Base-by-base conservation (phyloP, 2,888 invertebrate species). In the Harpagoxenus sublaevis region DNA sequence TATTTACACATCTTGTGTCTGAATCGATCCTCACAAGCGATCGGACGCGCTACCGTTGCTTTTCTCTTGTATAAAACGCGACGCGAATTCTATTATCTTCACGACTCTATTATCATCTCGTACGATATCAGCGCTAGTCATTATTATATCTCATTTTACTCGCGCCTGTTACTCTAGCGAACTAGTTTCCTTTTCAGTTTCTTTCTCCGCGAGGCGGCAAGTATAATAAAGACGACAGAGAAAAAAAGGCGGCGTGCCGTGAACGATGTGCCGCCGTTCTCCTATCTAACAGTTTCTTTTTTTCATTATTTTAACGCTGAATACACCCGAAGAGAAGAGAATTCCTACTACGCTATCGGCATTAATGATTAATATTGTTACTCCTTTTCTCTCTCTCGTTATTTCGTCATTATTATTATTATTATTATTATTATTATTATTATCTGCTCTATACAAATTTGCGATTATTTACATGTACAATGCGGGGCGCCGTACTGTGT, bases 381-480 rank as follows among this genome's bases (percentile, higher is more conserved):
- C 12, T 84, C 70, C 65, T 31, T 42, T 28, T 23, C 23, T 45
- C n/a, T 45, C 51, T 45, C 51, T 45, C 51, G 12, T 65, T 55
- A 71, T 28, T 23, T 70, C 23, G 28, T 57, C 55, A 77, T 65
- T 18, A 53, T 77, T 65, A 63, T 62, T 68, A 35, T 55, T n/a
- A n/a, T n/a, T n/a, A n/a, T n/a, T n/a, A n/a, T n/a, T 48, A 23
- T 81, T 45, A 39, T 62, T 68, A 63, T 87, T 79, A 84, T 83
- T 73, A 65, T 81, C 68, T 77, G 71, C 60, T 84, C 88, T 85
- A 87, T 86, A 88, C 89, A 88, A 86, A 84, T 57, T 83, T 83
- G 81, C 77, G 66, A 70, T 81, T 88, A 88, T 88, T 84, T 88
- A 88, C 84, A 88, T 48, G 18, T 73, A 81, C 53, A 88, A 79